These are phyloP conservation scores for Apis florea DNA, from an alignment of 1,140 invertebrate species.

Conservation along the genomic window DNA sequence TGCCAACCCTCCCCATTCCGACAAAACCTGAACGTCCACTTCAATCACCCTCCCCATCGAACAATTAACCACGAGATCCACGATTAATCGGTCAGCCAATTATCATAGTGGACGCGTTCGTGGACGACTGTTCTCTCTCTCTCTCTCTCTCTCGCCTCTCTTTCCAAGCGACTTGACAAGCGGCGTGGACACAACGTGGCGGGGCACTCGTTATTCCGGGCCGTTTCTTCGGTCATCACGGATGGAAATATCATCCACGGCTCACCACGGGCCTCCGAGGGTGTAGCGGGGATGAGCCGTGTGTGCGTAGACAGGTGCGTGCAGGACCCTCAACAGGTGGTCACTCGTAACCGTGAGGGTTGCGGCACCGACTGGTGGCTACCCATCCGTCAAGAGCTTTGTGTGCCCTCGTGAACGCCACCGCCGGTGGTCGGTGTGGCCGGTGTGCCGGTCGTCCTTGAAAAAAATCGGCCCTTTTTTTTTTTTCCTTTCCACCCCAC, in stretches of 20 bases:
- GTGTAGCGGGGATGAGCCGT: constrained; percentile 56
- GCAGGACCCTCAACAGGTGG: constrained; percentile 77
- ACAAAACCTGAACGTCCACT: background rate
- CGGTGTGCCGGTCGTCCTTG: constrained; percentile 67
- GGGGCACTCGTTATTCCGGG: constrained; percentile 55
- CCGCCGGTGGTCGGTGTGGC: constrained; percentile 60
- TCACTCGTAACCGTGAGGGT: constrained; percentile 73
- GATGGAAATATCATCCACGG: constrained; percentile 53
- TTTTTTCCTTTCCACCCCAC: constrained; percentile 53
- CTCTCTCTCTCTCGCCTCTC: background rate
- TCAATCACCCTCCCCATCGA: background rate
- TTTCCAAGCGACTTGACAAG: constrained; percentile 24
- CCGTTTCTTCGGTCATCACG: constrained; percentile 59
- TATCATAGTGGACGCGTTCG: background rate
- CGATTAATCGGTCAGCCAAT: background rate
- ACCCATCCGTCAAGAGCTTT: constrained; percentile 79
- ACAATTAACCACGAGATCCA: background rate
- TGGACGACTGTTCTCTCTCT: background rate
- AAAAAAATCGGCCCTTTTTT: constrained; percentile 68
- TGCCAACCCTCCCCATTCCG: background rate
- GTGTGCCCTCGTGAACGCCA: constrained; percentile 72
- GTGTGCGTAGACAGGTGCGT: constrained; percentile 77
- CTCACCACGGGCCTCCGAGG: constrained; percentile 17
- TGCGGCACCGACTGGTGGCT: constrained; percentile 74
- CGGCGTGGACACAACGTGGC: constrained; percentile 24